Percentiles rank a stretch among this genome's conserved stretches.
phyloP scores from a whole-genome alignment of 2,113 vertebrate species.

The Cettia cetti region DNA sequence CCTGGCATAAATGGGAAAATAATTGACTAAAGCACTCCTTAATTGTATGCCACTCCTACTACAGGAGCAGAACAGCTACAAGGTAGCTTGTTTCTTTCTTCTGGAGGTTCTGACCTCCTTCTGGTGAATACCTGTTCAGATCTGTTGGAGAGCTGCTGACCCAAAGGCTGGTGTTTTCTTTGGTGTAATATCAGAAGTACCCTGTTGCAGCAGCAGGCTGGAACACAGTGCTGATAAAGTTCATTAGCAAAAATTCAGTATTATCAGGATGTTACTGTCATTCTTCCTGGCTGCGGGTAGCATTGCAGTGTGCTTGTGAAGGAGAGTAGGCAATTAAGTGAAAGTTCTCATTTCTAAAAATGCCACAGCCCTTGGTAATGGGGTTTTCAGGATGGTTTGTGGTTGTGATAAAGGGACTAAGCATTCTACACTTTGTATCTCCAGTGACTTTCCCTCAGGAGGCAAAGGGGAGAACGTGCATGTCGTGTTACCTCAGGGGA shows the following conservation, averaged over 20 bases:
- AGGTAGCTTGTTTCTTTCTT: neutral
- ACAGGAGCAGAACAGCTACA: neutral
- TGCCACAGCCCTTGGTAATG: neutral
- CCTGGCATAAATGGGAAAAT: neutral
- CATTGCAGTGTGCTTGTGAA: neutral
- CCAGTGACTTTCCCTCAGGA: neutral
- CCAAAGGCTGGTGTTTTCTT: neutral
- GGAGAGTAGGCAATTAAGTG: neutral
- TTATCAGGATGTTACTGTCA: neutral
- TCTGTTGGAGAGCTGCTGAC: neutral
- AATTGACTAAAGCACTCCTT: neutral
- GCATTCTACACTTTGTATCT: neutral
- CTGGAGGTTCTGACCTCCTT: neutral
- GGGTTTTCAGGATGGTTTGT: neutral
- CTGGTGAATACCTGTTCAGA: neutral
- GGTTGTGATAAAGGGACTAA: slow-evolving; percentile 1
- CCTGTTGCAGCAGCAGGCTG: neutral
- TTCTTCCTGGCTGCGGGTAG: neutral
- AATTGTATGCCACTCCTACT: neutral
- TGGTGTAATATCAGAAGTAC: neutral
- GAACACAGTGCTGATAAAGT: neutral
- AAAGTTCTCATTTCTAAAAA: neutral
- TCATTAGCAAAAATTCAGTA: neutral
- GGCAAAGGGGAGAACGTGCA: neutral
- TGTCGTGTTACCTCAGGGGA: neutral